Evolutionary conservation across 2,113 vertebrate species (phyloP), one percentile per base, ranked within the genome.

Genomic region (Leptocoma aspasia): DNA sequence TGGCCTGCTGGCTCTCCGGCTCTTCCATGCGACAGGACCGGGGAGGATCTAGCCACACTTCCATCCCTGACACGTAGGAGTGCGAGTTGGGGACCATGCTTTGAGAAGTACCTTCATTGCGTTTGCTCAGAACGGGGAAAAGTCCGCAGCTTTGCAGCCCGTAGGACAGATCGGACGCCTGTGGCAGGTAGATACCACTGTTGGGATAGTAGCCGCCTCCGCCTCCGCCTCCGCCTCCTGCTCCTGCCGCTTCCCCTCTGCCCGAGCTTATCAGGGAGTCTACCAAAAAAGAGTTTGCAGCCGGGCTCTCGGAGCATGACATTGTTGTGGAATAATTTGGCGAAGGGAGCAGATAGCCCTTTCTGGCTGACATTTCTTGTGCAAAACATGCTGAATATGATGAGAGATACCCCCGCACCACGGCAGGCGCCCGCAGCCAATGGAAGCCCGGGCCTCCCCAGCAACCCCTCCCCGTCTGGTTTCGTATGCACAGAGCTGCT

Each of bases 281-380:
- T 97, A 99, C 99, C 97, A 99, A 98, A 98, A 99, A 99, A 47
- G 99, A 99, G 97, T 99, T 99, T 97, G 99, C 99, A 97, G 99
- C 98, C 90, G 99, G 98, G 98, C 98, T 99, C 98, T 99, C 99
- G 95, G 99, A 99, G 98, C 99, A 99, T 99, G 99, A 99, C 99
- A 99, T 99, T 98, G 99, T 98, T 97, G 99, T 98, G 98, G 98
- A 98, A 98, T 99, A 99, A 99, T 99, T 99, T 98, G 99, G 98
- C 98, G 99, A 98, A 98, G 99, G 98, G 98, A 99, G 99, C 98
- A 98, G 99, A 99, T 99, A 99, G 98, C 99, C 99, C 99, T 99
- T 99, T 98, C 99, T 99, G 99, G 99, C 99, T 99, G 99, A 99
- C 99, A 99, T 99, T 99, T 99, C 99, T 99, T 99, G 99, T 99